Base-by-base conservation (phyloP, 2,797 vertebrate genomes). In the Pangasius djambal region DNA sequence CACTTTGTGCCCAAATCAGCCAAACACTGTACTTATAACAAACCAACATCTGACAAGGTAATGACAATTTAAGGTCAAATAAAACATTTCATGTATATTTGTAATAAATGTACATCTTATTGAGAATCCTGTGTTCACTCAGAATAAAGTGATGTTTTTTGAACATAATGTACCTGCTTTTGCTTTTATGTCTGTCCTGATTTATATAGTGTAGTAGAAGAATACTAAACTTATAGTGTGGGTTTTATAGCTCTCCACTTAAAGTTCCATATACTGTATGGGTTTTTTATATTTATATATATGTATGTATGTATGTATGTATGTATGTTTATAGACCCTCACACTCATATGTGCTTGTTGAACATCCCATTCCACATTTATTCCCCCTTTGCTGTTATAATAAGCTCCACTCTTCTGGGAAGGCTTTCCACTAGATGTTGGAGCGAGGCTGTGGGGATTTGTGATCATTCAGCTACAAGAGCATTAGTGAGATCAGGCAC, bases 121-220 rank as follows among this genome's bases (percentile, higher is more conserved):
- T 55, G 48, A 15, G n/a, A 77, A 31, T 69, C 1, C 55, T 31
- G 16, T 72, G 37, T 40, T 79, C 48, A 78, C 44, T 40, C 40
- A 74, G 85, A 89, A 89, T 81, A 86, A 89, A 82, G 22, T 37
- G 74, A 61, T 57, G 40, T 40, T 65, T 84, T 52, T 50, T 34
- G 20, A 50, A 63, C n/a, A 72, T 44, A 20, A n/a, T 82, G 22
- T 67, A 18, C 8, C 40, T 48, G 15, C 12, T n/a, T 48, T 55
- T 77, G 3, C 10, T 88, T 61, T 61, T 31, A 22, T 48, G 61
- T 20, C 40, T 48, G 7, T 65, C 31, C 9, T 37, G 18, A 34
- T 81, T 82, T 82, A 55, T 79, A 7, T 55, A 15, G 8, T 75
- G 9, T 25, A 75, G 9, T 74, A 40, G 40, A 48, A 22, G 22